Base-by-base conservation (phyloP, 1,140 invertebrate genomes). In the Polypedilum pembai region DNA sequence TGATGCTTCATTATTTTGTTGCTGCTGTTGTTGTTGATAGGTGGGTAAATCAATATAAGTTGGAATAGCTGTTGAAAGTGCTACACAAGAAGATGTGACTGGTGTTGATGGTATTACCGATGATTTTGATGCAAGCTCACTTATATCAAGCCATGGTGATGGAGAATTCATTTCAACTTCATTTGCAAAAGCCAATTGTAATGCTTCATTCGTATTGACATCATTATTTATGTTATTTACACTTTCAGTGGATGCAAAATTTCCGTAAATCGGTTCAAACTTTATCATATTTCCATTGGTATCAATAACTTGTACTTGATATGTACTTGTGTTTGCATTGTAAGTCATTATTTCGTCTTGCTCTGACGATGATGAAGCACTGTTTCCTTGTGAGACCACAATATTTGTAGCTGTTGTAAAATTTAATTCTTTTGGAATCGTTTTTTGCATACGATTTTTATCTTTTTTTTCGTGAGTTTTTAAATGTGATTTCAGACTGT, bases 401-500 rank as follows among this genome's bases (percentile, higher is more conserved):
- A 7, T 21, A 69, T 69, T 18, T 18, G 65, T 10, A 8, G 73
- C 17, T 73, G 75, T 45, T 73, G 40, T 76, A 33, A 76, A 66
- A 17, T 75, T 74, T 18, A 77, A 76, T 74, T 78, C 75, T 20
- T 75, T 33, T 18, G 33, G 45, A n/a, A 56, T 56, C n/a, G 45
- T 8, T 56, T 75, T 73, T 74, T 56, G 41, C 24, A 73, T 10
- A 45, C 18, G 24, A n/a, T 73, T 41, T 74, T 41, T 5, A n/a
- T 63, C 17, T 75, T 76, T 77, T 24, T 80, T 80, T 74, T 84
- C 78, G 78, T 91, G 89, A 74, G 88, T 89, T 80, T 87, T 89
- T 66, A 88, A 84, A 78, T 94, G 93, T 24, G 89, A 89, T 79
- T 93, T 93, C 1, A 94, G 80, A 80, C 91, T 93, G 77, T 94